Percentiles rank a stretch among this genome's conserved stretches.
These are phyloP conservation scores for Prunella fulvescens DNA, from an alignment of 2,113 vertebrate genomes.

Conservation along the genomic window DNA sequence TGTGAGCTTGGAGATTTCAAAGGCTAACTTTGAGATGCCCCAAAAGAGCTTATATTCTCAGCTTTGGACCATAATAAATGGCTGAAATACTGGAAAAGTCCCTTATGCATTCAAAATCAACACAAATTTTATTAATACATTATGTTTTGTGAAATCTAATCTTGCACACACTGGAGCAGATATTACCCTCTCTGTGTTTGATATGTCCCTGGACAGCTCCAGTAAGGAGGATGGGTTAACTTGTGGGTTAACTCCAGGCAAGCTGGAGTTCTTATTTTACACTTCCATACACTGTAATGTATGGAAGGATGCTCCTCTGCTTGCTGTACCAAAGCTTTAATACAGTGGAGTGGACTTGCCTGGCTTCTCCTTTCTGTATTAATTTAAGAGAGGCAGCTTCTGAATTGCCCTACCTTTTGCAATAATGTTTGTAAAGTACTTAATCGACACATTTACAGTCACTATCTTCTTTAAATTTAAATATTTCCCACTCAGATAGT, in stretches of 20 bases:
- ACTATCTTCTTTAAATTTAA: conserved; percentile 4
- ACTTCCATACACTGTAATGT: not conserved
- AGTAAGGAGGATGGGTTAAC: not conserved
- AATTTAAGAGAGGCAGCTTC: not conserved
- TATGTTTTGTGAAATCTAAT: not conserved
- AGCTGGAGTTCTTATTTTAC: not conserved
- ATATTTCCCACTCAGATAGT: not conserved
- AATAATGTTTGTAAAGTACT: not conserved
- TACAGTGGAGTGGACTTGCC: not conserved
- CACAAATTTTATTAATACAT: not conserved
- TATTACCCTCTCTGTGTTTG: not conserved
- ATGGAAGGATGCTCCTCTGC: not conserved
- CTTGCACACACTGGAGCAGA: not conserved
- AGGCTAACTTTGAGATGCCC: not conserved
- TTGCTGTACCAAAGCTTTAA: not conserved
- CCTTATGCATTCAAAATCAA: not conserved
- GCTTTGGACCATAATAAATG: not conserved
- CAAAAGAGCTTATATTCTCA: not conserved
- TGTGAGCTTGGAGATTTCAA: not conserved
- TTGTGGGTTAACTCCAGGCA: not conserved
- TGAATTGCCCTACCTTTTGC: not conserved
- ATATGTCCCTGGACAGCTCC: not conserved
- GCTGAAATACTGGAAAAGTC: not conserved
- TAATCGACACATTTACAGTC: not conserved
- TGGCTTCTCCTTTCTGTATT: not conserved